Evolutionary conservation across 2,797 vertebrate species (phyloP).

Genomic region (Eidolon dupreanum): DNA sequence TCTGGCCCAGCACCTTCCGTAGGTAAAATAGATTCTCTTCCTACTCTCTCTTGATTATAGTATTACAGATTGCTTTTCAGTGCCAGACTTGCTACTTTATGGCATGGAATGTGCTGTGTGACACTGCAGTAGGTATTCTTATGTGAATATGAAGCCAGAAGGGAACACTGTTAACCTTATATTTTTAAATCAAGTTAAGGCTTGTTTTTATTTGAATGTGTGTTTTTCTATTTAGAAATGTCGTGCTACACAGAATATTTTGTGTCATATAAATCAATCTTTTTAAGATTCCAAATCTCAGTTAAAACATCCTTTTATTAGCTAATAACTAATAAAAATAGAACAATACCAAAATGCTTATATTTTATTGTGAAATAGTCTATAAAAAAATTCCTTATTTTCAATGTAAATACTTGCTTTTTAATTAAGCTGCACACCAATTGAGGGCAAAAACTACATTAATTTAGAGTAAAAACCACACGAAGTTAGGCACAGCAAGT

Average conservation of each 20-base stretch:
- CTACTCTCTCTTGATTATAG: background rate
- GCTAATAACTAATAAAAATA: background rate
- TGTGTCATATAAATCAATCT: background rate
- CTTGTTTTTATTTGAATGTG: background rate
- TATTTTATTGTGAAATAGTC: background rate
- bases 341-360: background rate
- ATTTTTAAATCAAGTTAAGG: conserved; percentile 9
- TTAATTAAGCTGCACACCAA: background rate
- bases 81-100: background rate
- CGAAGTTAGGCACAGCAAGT: background rate
- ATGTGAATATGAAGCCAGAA: conserved; percentile 62
- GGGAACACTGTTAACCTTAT: conserved; percentile 65
- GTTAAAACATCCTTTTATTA: background rate
- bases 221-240: background rate
- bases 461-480: background rate
- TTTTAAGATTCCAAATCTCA: background rate
- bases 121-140: background rate
- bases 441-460: background rate
- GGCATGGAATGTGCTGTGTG: background rate
- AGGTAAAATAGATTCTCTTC: background rate
- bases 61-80: background rate
- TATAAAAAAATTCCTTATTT: background rate
- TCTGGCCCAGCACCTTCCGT: fast-evolving
- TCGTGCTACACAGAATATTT: background rate
- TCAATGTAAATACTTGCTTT: background rate